Base-by-base conservation (phyloP, 2,113 vertebrate genomes). In the Corythoichthys haematopterus region DNA sequence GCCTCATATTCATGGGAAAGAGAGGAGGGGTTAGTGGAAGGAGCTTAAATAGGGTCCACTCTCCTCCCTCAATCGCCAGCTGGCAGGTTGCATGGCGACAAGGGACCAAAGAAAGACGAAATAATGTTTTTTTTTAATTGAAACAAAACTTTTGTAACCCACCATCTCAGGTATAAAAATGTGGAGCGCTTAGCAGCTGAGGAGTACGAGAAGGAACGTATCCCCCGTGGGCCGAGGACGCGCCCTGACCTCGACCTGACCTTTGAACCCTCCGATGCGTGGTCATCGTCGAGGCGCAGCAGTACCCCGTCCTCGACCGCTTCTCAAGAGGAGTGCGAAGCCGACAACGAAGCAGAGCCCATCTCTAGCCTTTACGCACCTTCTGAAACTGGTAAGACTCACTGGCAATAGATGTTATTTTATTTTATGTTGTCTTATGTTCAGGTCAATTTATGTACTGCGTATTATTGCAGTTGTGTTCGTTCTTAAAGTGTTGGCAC, bases 111-210 rank as follows among this genome's bases (percentile, higher is more conserved):
- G 57, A 45, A 52, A 51, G 58, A 74, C 67, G 60, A 59, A 63
- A 46, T 3, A 36, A 62, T 13, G 9, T 1, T 43, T 62, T 40
- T 59, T 59, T 2, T 40, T n/a, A 1, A 10, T 59, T 59, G 15
- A 61, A 43, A 47, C 3, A 4, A 13, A 38, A 20, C 12, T 57
- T 16, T 38, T 55, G 37, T 47, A 20, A 59, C 53, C 36, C 40
- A 38, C 78, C 7, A 16, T 46, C n/a, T 51, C 80, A 99, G 97
- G 94, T 98, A 96, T 91, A 97, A 95, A 90, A 94, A 93, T 84
- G 92, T 96, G 85, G 96, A 98, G 81, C 93, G 94, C 58, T 84
- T 95, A 84, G 96, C 94, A 11, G 93, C 93, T 0, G 94, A 98
- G 84, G 94, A 95, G 9, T 95, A 90, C 40, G 95, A 96, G 90